These are phyloP conservation scores for Amphiprion percula DNA, from an alignment of 2,113 vertebrate genomes.

Conservation along the genomic window DNA sequence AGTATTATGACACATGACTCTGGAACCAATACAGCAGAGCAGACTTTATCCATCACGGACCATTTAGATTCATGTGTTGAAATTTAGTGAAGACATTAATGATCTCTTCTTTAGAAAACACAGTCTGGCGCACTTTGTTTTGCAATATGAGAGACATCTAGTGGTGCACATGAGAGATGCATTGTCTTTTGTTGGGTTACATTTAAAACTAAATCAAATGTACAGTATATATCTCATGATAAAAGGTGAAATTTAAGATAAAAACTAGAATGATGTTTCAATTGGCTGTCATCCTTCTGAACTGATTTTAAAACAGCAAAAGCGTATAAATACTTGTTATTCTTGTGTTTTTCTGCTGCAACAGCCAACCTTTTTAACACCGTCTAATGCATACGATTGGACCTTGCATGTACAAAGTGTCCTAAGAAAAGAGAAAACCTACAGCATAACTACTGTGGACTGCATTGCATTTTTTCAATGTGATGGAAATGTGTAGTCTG, in stretches of 20 bases:
- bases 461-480: slow-evolving; percentile 7
- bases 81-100: slow-evolving; percentile 25
- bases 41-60: slow-evolving; percentile 29
- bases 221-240: too few species aligned
- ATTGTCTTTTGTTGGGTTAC: background rate
- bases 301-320: slow-evolving; percentile 21
- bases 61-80: slow-evolving; percentile 41
- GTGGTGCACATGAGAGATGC: slow-evolving; percentile 23
- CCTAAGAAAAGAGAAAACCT: slow-evolving; percentile 31
- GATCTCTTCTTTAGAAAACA: slow-evolving; percentile 10
- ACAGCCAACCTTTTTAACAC: background rate
- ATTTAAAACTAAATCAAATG: slow-evolving; percentile 8
- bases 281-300: background rate
- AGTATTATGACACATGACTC: slow-evolving; percentile 2
- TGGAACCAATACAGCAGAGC: slow-evolving; percentile 30
- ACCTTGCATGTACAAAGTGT: slow-evolving; percentile 4
- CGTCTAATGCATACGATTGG: background rate
- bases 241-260: too few species aligned
- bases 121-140: slow-evolving; percentile 11
- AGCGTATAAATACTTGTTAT: background rate
- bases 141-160: slow-evolving; percentile 40
- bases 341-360: background rate
- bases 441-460: slow-evolving; percentile 6
- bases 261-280: background rate
- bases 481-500: slow-evolving; percentile 50